These are phyloP conservation scores for Enteromius anoplus DNA, from an alignment of 2,797 vertebrate species.

Conservation along the genomic window DNA sequence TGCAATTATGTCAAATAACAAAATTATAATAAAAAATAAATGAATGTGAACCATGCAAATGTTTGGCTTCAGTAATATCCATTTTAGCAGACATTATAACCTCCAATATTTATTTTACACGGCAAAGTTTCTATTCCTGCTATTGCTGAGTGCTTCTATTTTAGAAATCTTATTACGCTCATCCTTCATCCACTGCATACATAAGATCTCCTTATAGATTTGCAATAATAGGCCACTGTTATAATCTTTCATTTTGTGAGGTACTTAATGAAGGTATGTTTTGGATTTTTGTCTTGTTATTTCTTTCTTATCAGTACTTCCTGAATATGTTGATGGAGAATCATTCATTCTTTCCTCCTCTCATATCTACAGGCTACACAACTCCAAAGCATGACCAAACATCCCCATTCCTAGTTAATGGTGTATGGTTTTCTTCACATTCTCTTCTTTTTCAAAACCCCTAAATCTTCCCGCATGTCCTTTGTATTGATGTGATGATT, in stretches of 20 bases:
- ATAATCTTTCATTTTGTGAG: neutral
- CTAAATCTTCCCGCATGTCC: neutral
- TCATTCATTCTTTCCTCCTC: neutral
- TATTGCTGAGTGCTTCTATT: constrained; percentile 10
- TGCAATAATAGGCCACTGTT: neutral
- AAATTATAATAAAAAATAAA: neutral
- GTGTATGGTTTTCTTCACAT: neutral
- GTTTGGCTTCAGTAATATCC: neutral
- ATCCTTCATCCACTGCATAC: neutral
- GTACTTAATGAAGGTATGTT: neutral
- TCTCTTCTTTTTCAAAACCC: neutral
- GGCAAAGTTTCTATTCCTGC: neutral
- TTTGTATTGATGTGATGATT: neutral
- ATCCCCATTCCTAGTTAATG: neutral
- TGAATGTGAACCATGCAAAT: neutral
- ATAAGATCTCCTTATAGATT: constrained; percentile 11
- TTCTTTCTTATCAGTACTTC: neutral
- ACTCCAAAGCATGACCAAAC: neutral
- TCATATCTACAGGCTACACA: neutral
- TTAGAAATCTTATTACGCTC: neutral
- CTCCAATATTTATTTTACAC: constrained; percentile 1
- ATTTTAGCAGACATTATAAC: neutral
- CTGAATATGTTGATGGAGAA: constrained; percentile 14
- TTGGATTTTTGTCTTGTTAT: constrained; percentile 1
- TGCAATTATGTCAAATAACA: neutral